A percentile compares a stretch with the other conserved stretches of the same genome.
phyloP scores from a whole-genome alignment of 2,888 invertebrate species.

The Chloromyia formosa region DNA sequence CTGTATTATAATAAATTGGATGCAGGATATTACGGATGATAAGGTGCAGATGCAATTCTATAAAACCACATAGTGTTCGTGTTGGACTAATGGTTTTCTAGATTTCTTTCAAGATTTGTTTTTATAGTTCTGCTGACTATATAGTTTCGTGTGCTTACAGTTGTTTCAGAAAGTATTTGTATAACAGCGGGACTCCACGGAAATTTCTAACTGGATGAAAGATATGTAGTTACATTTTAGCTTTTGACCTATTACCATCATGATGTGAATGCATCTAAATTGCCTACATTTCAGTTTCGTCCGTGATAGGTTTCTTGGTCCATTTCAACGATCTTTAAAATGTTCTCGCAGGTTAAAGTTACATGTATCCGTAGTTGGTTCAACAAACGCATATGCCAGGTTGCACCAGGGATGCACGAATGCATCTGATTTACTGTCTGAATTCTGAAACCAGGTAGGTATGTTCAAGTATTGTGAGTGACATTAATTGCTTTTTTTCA shows the following conservation, averaged over 20 bases:
- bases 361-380: too few relatives aligned
- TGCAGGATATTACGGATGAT: not conserved
- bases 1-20: not conserved
- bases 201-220: too few relatives aligned
- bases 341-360: too few relatives aligned
- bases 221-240: too few relatives aligned
- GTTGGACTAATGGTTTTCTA: constrained; percentile 13
- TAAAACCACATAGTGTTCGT: not conserved
- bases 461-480: constrained; percentile 6
- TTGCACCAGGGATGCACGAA: too few relatives aligned
- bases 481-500: constrained; percentile 24
- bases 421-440: too few relatives aligned
- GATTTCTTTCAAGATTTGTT: constrained; percentile 10
- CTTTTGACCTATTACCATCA: too few relatives aligned
- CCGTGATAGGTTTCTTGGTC: too few relatives aligned
- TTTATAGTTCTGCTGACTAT: not conserved
- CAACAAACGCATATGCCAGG: too few relatives aligned
- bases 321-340: too few relatives aligned
- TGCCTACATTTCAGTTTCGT: too few relatives aligned
- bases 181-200: not conserved
- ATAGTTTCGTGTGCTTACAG: not conserved
- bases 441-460: constrained; percentile 15
- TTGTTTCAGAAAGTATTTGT: not conserved
- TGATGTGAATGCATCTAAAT: too few relatives aligned
- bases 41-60: constrained; percentile 3